Percentiles rank a stretch among this genome's conserved stretches.
phyloP scores from a whole-genome alignment of 2,113 vertebrate genomes.

The Xyliphius kryptos region DNA sequence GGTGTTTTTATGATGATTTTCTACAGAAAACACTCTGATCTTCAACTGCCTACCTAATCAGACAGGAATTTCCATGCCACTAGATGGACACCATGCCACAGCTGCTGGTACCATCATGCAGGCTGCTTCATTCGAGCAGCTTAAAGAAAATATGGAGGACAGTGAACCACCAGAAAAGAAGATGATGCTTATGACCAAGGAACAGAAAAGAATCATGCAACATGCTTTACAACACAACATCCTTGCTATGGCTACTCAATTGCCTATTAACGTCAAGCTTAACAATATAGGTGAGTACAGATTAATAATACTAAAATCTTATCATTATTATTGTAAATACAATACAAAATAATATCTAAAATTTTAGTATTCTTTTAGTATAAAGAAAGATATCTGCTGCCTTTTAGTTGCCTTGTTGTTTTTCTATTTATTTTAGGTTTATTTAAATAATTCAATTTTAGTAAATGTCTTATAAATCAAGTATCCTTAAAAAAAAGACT shows the following conservation, averaged over 20 bases:
- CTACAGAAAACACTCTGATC: constrained; percentile 72
- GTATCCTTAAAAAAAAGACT: too few species aligned
- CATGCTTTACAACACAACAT: constrained; percentile 77
- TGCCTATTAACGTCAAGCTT: constrained; percentile 75
- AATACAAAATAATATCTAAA: too few species aligned
- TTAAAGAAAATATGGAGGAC: constrained; percentile 75
- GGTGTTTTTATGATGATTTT: not conserved
- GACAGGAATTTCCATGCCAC: constrained; percentile 61
- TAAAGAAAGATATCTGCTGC: too few species aligned
- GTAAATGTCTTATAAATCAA: too few species aligned
- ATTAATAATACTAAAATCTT: too few species aligned
- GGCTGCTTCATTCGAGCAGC: constrained; percentile 70
- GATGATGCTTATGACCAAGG: constrained; percentile 72
- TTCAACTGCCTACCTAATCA: constrained; percentile 54
- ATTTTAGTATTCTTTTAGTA: too few species aligned
- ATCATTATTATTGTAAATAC: too few species aligned
- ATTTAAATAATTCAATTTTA: too few species aligned
- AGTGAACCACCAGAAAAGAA: constrained; percentile 85
- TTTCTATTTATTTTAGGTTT: too few species aligned
- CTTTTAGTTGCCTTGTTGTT: too few species aligned
- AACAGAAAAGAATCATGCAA: constrained; percentile 79
- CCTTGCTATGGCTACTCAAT: constrained; percentile 74
- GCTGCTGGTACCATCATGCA: constrained; percentile 56
- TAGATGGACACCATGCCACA: constrained; percentile 54
- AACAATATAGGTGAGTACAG: constrained; percentile 70